These are phyloP conservation scores for Sebastes paucispinis DNA, from an alignment of 2,797 vertebrate species.

Conservation along the genomic window DNA sequence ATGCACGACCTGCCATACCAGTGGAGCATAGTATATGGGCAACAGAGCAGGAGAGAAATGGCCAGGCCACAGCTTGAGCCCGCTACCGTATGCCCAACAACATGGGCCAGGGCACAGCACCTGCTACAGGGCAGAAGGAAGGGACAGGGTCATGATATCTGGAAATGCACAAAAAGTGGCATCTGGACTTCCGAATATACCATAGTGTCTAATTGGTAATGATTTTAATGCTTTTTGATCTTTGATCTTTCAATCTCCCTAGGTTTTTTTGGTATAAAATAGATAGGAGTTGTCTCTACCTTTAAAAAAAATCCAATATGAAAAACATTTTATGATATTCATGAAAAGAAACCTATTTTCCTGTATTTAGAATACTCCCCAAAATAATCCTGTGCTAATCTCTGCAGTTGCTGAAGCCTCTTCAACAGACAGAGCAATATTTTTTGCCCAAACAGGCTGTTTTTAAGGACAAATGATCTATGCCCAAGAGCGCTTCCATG, in stretches of 20 bases:
- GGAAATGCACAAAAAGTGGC: background rate
- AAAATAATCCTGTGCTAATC: background rate
- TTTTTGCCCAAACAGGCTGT: constrained; percentile 22
- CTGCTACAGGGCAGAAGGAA: constrained; percentile 10
- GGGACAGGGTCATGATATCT: background rate
- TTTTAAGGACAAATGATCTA: constrained; percentile 61
- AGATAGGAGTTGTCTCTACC: background rate
- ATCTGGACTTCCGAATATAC: background rate
- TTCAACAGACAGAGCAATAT: constrained; percentile 16
- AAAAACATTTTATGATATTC: background rate
- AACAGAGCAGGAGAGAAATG: constrained; percentile 52
- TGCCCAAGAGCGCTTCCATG: constrained; percentile 55
- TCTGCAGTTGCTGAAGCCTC: background rate
- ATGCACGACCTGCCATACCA: constrained; percentile 58
- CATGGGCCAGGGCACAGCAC: constrained; percentile 16
- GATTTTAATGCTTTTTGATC: background rate
- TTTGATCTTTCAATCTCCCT: no score
- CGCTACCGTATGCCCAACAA: constrained; percentile 23
- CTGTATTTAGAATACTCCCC: background rate
- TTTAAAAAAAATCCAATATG: background rate
- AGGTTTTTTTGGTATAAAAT: background rate
- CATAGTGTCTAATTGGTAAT: background rate
- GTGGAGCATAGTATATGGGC: constrained; percentile 58
- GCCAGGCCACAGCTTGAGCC: constrained; percentile 64
- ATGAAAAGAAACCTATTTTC: background rate